A percentile compares a stretch with the other conserved stretches of the same genome.
Conservation (phyloP, 2,797 vertebrate species). For the Epinephelus coioides region DNA sequence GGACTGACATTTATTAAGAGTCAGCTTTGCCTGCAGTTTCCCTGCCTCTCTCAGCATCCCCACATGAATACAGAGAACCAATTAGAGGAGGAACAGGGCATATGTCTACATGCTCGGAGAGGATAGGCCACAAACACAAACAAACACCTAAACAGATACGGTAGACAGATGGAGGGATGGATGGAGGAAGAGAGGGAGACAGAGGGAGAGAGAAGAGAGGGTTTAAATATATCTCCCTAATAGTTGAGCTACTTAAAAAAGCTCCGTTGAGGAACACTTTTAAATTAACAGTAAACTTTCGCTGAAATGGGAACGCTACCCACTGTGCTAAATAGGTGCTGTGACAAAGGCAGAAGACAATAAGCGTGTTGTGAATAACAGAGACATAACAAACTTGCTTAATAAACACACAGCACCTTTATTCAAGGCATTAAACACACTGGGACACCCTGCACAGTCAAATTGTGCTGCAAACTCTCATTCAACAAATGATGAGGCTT, state of each 20-base stretch:
- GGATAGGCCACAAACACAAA: constrained; percentile 66
- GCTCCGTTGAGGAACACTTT: neutral
- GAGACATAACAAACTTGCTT: constrained; percentile 28
- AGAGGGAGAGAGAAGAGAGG: neutral
- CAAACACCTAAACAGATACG: constrained; percentile 46
- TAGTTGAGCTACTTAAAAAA: constrained; percentile 15
- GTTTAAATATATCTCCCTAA: constrained; percentile 27
- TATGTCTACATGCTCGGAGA: constrained; percentile 72
- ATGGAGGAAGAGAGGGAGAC: neutral
- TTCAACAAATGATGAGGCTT: constrained; percentile 48
- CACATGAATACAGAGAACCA: constrained; percentile 81
- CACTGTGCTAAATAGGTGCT: constrained; percentile 31
- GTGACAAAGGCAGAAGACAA: constrained; percentile 43
- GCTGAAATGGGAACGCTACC: constrained; percentile 39
- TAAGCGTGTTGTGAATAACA: constrained; percentile 25
- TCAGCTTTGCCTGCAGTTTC: constrained; percentile 68
- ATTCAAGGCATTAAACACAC: constrained; percentile 50
- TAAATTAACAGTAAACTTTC: constrained; percentile 23
- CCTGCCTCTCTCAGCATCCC: constrained; percentile 58
- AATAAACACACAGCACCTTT: constrained; percentile 50
- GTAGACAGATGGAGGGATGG: constrained; percentile 34
- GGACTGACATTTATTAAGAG: constrained; percentile 79
- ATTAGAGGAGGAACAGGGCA: constrained; percentile 78
- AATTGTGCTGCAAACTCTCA: constrained; percentile 51
- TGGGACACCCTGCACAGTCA: constrained; percentile 25